Percentiles rank a stretch among this genome's conserved stretches.
phyloP scores from a whole-genome alignment of 2,113 vertebrate species.

The Xiphorhynchus elegans region DNA sequence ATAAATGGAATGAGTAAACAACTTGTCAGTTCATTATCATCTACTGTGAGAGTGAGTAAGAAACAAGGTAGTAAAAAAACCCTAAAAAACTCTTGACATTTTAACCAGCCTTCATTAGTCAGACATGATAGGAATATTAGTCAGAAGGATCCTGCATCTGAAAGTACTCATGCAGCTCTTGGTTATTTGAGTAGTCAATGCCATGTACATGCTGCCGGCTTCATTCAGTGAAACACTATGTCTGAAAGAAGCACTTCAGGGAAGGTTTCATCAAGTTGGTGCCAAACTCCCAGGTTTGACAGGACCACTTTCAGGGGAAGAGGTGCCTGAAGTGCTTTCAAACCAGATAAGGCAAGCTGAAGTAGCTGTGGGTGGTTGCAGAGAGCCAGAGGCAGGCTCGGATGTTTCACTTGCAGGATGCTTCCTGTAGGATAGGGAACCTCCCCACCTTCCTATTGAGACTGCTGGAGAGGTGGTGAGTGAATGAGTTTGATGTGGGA shows the following conservation, averaged over 20 bases:
- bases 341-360: not conserved
- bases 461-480: not conserved
- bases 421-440: not conserved
- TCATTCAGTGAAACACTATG: not conserved
- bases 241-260: not conserved
- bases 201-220: not conserved
- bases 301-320: not conserved
- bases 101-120: slow-evolving; percentile 10
- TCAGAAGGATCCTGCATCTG: not conserved
- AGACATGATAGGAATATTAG: not conserved
- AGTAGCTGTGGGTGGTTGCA: not conserved
- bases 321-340: not conserved
- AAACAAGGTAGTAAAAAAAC: not conserved
- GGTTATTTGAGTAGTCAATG: not conserved
- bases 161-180: not conserved
- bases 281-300: not conserved
- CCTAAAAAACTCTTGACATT: not conserved
- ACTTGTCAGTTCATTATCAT: not conserved
- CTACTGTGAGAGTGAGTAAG: not conserved
- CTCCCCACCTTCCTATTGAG: not conserved
- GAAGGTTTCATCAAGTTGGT: not conserved
- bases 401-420: not conserved
- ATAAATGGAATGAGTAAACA: not conserved
- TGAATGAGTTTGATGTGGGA: not conserved
- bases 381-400: not conserved